These are phyloP conservation scores for Paramuricea clavata DNA, from an alignment of 92 coral and sea anemone species.

Conservation along the genomic window DNA sequence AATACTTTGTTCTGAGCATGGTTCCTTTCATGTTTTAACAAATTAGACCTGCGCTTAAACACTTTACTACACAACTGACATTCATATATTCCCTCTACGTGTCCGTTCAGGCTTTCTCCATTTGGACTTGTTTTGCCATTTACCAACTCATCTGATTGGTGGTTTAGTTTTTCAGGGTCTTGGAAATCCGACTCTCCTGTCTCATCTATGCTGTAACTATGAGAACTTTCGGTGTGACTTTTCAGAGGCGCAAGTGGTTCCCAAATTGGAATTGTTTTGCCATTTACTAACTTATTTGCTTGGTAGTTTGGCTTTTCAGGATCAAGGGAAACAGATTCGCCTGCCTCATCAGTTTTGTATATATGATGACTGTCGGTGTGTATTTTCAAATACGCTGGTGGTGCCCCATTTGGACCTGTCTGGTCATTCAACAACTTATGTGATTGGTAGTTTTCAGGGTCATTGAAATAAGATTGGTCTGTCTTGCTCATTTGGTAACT, in stretches of 20 bases:
- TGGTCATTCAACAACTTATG: not conserved
- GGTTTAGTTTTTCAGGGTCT: not conserved
- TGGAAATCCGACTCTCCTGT: not conserved
- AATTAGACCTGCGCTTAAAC: not conserved
- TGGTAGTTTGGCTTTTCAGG: not conserved
- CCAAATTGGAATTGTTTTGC: not conserved
- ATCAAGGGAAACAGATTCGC: not conserved
- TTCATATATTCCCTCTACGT: not conserved
- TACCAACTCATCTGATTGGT: not conserved
- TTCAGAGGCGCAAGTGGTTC: not conserved
- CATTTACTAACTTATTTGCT: not conserved
- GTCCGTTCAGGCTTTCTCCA: not conserved
- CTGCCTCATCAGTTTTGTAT: not conserved
- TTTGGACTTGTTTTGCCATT: not conserved
- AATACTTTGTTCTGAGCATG: conserved; percentile 4
- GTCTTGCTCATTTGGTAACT: not conserved
- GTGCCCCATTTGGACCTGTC: not conserved
- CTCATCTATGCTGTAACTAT: not conserved
- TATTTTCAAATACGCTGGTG: not conserved
- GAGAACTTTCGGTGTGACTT: not conserved
- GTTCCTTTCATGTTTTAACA: not conserved
- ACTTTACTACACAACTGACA: conserved; percentile 3
- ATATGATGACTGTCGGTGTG: not conserved
- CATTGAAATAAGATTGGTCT: not conserved
- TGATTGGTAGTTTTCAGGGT: not conserved